Evolutionary conservation across 2,113 vertebrate genomes (phyloP).

Genomic region (Amblyornis subalaris): DNA sequence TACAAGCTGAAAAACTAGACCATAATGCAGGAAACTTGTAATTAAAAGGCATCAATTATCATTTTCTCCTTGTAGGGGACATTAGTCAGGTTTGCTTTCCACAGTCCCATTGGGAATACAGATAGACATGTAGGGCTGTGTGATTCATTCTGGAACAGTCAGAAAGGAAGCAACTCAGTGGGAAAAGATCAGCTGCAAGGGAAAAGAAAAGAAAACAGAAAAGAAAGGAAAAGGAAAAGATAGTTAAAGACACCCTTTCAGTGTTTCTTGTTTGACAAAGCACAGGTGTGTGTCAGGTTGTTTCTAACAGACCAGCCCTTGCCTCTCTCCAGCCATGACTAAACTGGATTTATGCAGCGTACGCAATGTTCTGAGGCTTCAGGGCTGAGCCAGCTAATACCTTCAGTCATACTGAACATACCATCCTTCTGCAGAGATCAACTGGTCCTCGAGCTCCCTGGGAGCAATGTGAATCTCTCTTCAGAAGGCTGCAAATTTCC

Average conservation of each 20-base stretch:
- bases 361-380: constrained; percentile 32
- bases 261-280: constrained; percentile 2
- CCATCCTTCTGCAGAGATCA: constrained; percentile 7
- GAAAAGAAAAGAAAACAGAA: not conserved
- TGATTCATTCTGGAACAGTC: constrained; percentile 5
- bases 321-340: constrained; percentile 22
- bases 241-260: not conserved
- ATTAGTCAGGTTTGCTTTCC: constrained; percentile 3
- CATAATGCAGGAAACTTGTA: constrained; percentile 24
- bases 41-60: constrained; percentile 42
- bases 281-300: not conserved
- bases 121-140: not conserved
- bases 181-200: not conserved
- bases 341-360: not conserved
- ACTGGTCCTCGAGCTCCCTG: not conserved
- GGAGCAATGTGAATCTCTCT: not conserved
- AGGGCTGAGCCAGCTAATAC: constrained; percentile 29
- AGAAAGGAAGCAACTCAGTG: not conserved
- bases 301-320: not conserved
- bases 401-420: constrained; percentile 44
- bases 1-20: constrained; percentile 21
- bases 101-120: not conserved
- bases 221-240: not conserved
- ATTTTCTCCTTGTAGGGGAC: constrained; percentile 12
- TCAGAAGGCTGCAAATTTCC: not conserved